A percentile compares a stretch with the other conserved stretches of the same genome.
These are phyloP conservation scores for Himalopsyche kuldschensis DNA, from an alignment of 2,888 invertebrate species.

Conservation along the genomic window DNA sequence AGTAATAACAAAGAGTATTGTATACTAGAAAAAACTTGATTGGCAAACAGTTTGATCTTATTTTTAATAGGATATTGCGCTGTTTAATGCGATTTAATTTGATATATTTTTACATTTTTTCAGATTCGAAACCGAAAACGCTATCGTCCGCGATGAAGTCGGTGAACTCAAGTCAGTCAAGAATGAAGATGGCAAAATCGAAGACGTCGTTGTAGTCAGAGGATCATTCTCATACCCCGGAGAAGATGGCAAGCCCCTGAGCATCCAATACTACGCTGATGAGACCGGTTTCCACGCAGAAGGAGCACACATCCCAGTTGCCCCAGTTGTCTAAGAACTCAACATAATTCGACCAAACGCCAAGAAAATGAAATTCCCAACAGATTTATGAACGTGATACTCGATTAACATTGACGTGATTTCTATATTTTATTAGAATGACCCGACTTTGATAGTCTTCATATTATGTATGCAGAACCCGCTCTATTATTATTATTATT, in stretches of 20 bases:
- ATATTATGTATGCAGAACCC: neutral
- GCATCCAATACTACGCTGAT: conserved; percentile 29
- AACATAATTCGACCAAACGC: neutral
- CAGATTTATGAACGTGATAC: neutral
- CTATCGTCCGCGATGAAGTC: conserved; percentile 31
- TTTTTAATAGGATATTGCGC: too few species aligned
- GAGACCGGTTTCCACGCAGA: conserved; percentile 38
- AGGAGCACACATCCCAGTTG: conserved; percentile 34
- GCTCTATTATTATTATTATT: neutral
- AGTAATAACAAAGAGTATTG: too few species aligned
- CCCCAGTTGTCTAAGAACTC: neutral
- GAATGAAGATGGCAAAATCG: conserved; percentile 37
- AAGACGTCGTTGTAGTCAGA: conserved; percentile 28
- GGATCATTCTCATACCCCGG: conserved; percentile 33
- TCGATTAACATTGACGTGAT: too few species aligned
- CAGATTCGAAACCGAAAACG: conserved; percentile 37
- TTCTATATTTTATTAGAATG: too few species aligned
- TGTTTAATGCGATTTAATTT: too few species aligned
- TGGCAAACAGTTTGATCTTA: too few species aligned
- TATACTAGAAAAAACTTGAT: too few species aligned
- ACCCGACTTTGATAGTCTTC: too few species aligned
- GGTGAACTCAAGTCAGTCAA: conserved; percentile 31
- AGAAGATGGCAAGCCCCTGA: conserved; percentile 23
- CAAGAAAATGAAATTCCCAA: neutral
- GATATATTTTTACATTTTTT: too few species aligned